These are phyloP conservation scores for Caenorhabditis sp. DNA, from an alignment of 2,888 invertebrate genomes.

Conservation along the genomic window DNA sequence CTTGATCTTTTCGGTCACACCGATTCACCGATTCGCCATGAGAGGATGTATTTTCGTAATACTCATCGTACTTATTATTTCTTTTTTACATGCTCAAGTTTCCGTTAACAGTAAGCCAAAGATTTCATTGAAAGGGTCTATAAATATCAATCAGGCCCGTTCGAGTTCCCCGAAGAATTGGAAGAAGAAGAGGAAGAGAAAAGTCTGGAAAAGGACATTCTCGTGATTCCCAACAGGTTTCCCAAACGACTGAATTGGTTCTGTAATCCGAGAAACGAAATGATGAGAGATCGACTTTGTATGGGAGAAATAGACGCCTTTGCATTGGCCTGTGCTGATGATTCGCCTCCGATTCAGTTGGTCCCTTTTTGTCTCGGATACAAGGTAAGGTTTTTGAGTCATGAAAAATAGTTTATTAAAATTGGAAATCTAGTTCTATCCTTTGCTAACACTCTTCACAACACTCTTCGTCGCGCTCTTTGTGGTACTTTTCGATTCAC, in stretches of 20 bases:
- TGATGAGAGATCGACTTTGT: conserved; percentile 76
- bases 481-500: not conserved
- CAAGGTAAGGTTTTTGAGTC: conserved; percentile 54
- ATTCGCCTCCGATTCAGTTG: conserved; percentile 75
- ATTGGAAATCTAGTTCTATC: not conserved
- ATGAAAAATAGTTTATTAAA: conserved; percentile 13
- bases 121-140: not conserved
- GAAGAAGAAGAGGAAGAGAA: conserved; percentile 66
- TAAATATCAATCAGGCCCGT: conserved; percentile 35
- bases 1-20: conserved; percentile 41
- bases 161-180: conserved; percentile 62
- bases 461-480: conserved; percentile 4
- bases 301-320: conserved; percentile 74
- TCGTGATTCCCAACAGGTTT: conserved; percentile 73
- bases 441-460: not conserved
- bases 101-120: conserved; percentile 24
- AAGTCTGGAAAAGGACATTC: conserved; percentile 69
- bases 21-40: conserved; percentile 17
- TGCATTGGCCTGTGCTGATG: conserved; percentile 75
- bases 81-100: conserved; percentile 20
- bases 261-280: conserved; percentile 70
- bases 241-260: conserved; percentile 74
- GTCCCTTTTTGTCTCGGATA: conserved; percentile 78
- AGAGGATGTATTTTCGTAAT: not conserved
- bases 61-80: not conserved